Evolutionary conservation across 2,113 vertebrate genomes (phyloP).

Genomic region (Elachura formosa): DNA sequence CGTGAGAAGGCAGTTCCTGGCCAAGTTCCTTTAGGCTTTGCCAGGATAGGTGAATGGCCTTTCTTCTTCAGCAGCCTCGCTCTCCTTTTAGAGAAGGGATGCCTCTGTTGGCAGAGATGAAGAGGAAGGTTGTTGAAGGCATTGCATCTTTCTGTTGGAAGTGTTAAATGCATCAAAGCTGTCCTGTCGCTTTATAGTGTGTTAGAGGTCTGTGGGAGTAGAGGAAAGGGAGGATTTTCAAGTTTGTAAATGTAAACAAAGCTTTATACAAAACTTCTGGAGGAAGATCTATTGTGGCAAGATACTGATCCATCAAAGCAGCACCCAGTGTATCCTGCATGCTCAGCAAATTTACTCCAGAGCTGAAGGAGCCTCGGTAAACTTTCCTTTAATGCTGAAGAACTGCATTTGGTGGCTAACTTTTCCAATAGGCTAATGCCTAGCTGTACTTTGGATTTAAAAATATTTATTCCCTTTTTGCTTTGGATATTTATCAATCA

Average conservation of each 20-base stretch:
- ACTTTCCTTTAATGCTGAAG: neutral
- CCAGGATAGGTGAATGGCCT: neutral
- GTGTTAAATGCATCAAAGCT: constrained; percentile 20
- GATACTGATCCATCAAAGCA: neutral
- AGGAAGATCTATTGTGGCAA: constrained; percentile 3
- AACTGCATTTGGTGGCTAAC: neutral
- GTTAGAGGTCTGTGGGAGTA: constrained; percentile 18
- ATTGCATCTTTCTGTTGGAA: neutral
- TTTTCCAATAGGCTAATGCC: neutral
- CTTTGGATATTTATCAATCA: neutral
- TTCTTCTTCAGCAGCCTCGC: neutral
- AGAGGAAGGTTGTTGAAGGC: neutral
- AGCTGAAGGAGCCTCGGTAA: neutral
- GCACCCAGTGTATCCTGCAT: neutral
- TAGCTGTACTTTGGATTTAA: neutral
- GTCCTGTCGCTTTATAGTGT: neutral
- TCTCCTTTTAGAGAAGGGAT: neutral
- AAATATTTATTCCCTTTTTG: neutral
- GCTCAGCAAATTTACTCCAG: neutral
- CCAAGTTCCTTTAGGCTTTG: neutral
- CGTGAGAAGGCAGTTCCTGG: neutral
- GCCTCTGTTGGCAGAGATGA: neutral
- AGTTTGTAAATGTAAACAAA: constrained; percentile 40
- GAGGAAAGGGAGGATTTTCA: constrained; percentile 49
- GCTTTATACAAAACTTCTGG: neutral